Evolutionary conservation across 1,140 invertebrate genomes (phyloP).

Genomic region (Ridgeia piscesae): DNA sequence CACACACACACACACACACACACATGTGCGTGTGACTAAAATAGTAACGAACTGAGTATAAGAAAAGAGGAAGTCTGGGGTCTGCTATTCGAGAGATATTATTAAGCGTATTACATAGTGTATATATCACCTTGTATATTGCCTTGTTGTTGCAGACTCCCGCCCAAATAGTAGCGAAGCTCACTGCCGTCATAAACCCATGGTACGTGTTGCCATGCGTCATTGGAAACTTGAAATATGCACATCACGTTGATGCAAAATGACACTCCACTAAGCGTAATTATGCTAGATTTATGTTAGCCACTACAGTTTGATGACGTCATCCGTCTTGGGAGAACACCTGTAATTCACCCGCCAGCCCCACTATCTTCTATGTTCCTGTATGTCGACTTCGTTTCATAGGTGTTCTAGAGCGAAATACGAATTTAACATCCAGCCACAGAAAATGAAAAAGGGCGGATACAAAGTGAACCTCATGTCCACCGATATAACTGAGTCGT

Average conservation of each 20-base stretch:
- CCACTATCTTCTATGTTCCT: neutral
- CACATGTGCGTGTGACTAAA: neutral
- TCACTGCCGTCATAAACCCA: neutral
- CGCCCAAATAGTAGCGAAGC: neutral
- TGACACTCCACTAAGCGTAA: neutral
- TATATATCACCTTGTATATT: neutral
- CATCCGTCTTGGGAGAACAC: neutral
- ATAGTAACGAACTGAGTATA: neutral
- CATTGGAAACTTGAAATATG: neutral
- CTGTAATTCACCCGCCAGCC: neutral
- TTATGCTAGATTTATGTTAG: neutral
- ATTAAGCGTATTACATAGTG: too few species aligned
- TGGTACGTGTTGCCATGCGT: neutral
- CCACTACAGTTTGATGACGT: neutral
- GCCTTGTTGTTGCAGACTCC: neutral
- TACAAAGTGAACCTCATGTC: too few species aligned
- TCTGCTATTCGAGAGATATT: too few species aligned
- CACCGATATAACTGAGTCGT: too few species aligned
- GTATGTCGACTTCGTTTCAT: neutral
- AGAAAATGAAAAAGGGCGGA: too few species aligned
- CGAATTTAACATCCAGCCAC: neutral
- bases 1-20: too few species aligned
- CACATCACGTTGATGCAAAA: too few species aligned
- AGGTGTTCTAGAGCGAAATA: neutral
- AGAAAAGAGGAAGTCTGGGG: neutral